Base-by-base conservation (phyloP, 92 coral and sea anemone genomes). In the Parazoanthus swiftii region DNA sequence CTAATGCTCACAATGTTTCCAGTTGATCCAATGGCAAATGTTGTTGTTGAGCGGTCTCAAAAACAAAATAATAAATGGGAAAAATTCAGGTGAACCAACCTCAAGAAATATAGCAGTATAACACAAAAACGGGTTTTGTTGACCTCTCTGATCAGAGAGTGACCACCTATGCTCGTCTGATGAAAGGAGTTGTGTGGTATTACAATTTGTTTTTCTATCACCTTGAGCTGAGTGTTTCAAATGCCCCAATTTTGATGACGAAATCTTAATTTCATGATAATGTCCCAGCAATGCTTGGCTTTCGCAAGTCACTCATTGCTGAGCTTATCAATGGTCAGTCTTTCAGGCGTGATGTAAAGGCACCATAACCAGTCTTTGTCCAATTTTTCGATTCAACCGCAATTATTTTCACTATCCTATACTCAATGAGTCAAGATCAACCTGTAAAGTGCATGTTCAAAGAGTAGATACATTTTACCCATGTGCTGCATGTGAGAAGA, bases 1-100 rank as follows among this genome's bases (percentile, higher is more conserved):
- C 82, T 77, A 80, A 58, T 86, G n/a, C 80, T 86, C 71, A 74
- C 70, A 72, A 77, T 66, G 43, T 56, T 71, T 43, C 89, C 89
- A 20, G 76, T 72, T 72, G 76, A 72, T 72, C 76, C 76, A 42
- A 72, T 2, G 14, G 76, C 42, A 20, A 26, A 29, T 25, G 76
- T 29, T 3, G 8, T 8, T 72, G 76, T 72, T 29, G 76, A 72
- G 23, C 76, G 76, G 38, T 72, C 76, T 72, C 76, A 72, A 72
- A 67, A 72, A 72, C 76, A 72, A 72, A 72, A 72, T 72, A 72
- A 72, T 7, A 72, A 72, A 72, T 72, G 76, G 76, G 76, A 72
- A 72, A 72, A 72, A 72, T 72, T 72, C 76, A 72, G 76, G 38
- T 72, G 76, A 72, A 72, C 76, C 76, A 72, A 72, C 76, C 42